These are phyloP conservation scores for Botia almorhae DNA, from an alignment of 2,797 vertebrate species.

Conservation along the genomic window DNA sequence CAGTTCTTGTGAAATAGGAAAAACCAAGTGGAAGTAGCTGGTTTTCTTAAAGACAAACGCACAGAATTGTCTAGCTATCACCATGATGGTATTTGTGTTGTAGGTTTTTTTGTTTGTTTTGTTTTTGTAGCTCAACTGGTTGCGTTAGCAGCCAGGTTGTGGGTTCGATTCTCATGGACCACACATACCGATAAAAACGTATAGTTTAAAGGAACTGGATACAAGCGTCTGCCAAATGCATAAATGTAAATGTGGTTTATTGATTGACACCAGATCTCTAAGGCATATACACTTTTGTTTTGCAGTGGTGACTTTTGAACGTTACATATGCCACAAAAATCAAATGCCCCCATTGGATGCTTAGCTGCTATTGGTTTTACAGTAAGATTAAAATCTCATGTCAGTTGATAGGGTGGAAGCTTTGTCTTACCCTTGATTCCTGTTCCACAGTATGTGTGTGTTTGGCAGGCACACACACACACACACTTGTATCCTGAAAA, in stretches of 20 bases:
- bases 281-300: background rate
- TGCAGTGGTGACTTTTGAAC: background rate
- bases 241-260: background rate
- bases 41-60: background rate
- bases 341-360: background rate
- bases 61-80: background rate
- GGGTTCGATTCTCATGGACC: no score
- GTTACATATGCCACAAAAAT: background rate
- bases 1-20: background rate
- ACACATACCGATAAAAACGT: no score
- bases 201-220: no score
- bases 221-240: no score
- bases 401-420: constrained; percentile 20
- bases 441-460: constrained; percentile 32
- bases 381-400: constrained; percentile 8
- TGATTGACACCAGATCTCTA: background rate
- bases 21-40: background rate
- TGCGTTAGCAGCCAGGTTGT: no score
- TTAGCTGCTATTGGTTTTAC: background rate
- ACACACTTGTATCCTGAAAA: constrained; percentile 30
- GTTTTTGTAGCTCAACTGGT: background rate
- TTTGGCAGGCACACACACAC: constrained; percentile 30
- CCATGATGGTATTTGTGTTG: background rate
- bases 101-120: background rate
- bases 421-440: constrained; percentile 33